Base-by-base conservation (phyloP, 2,888 invertebrate genomes). In the Theodoxus fluviatilis region DNA sequence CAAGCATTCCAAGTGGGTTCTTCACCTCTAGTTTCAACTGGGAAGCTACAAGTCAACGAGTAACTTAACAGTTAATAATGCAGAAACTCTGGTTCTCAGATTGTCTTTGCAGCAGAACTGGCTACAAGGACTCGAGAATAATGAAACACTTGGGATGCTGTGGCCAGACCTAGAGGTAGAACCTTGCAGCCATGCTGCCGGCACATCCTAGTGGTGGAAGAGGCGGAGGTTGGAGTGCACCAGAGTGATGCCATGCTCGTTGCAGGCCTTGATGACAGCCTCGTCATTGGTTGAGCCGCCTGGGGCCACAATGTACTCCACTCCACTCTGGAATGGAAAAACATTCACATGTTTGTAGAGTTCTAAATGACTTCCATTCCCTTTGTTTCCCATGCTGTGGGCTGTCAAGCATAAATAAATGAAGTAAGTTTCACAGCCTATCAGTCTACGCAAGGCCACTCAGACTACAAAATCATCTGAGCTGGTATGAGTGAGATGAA, bases 271-370 rank as follows among this genome's bases (percentile, higher is more conserved):
- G 75, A 95, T 93, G 9, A 99, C 94, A 76, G 91, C 93, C 68
- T 91, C 91, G 86, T 99, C 98, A 86, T 97, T 98, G 78, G 92
- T 95, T 1, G 98, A 98, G 12, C 98, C 98, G 0, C 94, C 90
- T 15, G 98, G 98, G 84, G 96, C 95, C 68, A 92, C 96, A 78
- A 99, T 94, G 87, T 92, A 98, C 64, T 92, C 91, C 28, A 97
- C 98, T 25, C 98, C 98, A 84, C 94, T 94, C 97, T 98, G 90
- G 40, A 90, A 89, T 18, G 52, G 40, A 52, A 65, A 57, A n/a
- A n/a, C n/a, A n/a, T n/a, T n/a, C n/a, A n/a, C n/a, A n/a, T n/a
- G n/a, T n/a, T n/a, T n/a, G n/a, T n/a, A n/a, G n/a, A n/a, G n/a
- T n/a, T n/a, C n/a, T 35, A 18, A 37, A 35, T 64, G 35, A 2